phyloP scores from a whole-genome alignment of 2,888 invertebrate species.

The Thysanoteuthis rhombus region DNA sequence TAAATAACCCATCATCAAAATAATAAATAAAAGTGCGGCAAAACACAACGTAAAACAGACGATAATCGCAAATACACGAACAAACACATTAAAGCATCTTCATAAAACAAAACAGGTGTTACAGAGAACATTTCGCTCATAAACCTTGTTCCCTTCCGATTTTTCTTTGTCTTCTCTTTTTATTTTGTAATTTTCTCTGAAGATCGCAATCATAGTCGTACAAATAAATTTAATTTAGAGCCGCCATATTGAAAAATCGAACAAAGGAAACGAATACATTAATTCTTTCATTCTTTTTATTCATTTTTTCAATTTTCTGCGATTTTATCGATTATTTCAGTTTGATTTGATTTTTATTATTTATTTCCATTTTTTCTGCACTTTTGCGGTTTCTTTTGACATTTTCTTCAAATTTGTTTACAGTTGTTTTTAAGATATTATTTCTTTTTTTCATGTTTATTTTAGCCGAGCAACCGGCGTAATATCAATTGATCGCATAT shows the following conservation, averaged over 20 bases:
- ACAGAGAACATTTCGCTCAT: background rate
- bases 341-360: background rate
- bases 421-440: background rate
- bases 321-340: background rate
- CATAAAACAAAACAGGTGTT: background rate
- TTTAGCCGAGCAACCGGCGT: background rate
- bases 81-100: background rate
- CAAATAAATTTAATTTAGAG: background rate
- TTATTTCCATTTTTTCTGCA: background rate
- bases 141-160: background rate
- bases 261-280: background rate
- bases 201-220: background rate
- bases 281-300: background rate
- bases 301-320: background rate
- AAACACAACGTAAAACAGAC: background rate
- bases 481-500: background rate
- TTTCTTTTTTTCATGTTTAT: background rate
- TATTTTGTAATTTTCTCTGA: background rate
- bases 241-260: background rate
- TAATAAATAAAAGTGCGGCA: background rate
- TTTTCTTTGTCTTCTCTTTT: background rate
- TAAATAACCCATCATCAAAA: background rate
- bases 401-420: background rate
- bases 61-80: background rate
- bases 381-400: background rate